Base-by-base conservation (phyloP, 2,113 vertebrate species). In the Bufo gargarizans region DNA sequence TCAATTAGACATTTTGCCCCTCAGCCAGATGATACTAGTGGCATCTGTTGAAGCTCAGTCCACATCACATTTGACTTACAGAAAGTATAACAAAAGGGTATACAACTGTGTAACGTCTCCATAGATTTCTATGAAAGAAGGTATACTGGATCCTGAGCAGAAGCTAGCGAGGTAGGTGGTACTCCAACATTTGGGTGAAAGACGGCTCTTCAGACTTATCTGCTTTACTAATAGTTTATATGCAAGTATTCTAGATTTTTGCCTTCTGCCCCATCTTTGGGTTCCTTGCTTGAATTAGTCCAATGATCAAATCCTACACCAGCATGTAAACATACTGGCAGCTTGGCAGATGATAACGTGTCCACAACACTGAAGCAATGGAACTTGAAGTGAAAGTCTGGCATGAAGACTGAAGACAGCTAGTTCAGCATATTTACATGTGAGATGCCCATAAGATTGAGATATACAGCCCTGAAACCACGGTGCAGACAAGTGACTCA, bases 401-500 rank as follows among this genome's bases (percentile, higher is more conserved):
- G 17, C 49, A 17, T 5, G 3, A 61, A 86, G 59, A 78, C 85
- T 5, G 3, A 61, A 86, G 59, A 78, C 85, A 55, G 86, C 63
- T 61, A 81, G 77, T 49, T 80, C 86, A 87, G 61, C 77, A 80
- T 0, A 87, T 22, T 50, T 71, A 6, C 20, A 61, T 17, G 50
- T 33, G 11, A 72, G 20, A 4, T 14, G 43, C 56, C 84, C 50
- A 58, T 47, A n/a, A 4, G 56, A 55, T 16, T 7, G 77, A 14
- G 77, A 79, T 86, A 78, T 79, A 65, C 9, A 33, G 14, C 59
- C 56, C 19, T 55, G 83, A 85, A 85, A 85, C 83, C 69, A 22
- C 50, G 20, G 61, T 10, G 67, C 74, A 86, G 86, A 87, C 74
- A 43, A 61, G 10, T 71, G 86, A 87, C 49, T 87, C 86, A 87